Percentiles rank a stretch among this genome's conserved stretches.
These are phyloP conservation scores for Acrobasis consociella DNA, from an alignment of 2,888 invertebrate species.

Conservation along the genomic window DNA sequence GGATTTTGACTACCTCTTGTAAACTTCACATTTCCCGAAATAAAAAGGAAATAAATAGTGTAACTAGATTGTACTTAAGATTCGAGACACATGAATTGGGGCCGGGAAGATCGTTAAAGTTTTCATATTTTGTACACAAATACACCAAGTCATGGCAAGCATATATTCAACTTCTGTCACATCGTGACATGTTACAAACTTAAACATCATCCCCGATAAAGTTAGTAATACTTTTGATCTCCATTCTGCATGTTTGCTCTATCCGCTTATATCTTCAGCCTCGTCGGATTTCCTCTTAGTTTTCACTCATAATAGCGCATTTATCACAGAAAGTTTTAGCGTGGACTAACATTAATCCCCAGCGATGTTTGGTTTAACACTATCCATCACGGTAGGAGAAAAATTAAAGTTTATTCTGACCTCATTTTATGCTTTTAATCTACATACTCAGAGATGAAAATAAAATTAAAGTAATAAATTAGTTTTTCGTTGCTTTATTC, in stretches of 20 bases:
- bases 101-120: no score
- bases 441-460: neutral
- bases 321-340: constrained; percentile 13
- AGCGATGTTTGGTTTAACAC: constrained; percentile 14
- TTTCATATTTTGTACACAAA: no score
- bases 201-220: constrained; percentile 2
- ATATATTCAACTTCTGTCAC: neutral
- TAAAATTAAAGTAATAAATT: no score
- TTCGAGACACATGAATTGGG: no score
- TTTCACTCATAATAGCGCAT: constrained; percentile 14
- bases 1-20: no score
- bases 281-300: constrained; percentile 1
- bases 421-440: neutral
- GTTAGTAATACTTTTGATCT: constrained; percentile 10
- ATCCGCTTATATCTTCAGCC: constrained; percentile 5
- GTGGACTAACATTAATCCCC: constrained; percentile 13
- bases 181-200: neutral
- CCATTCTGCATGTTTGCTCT: constrained; percentile 11
- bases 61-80: no score
- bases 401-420: neutral
- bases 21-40: no score
- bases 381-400: constrained; percentile 4
- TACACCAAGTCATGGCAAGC: neutral
- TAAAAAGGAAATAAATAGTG: no score
- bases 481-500: no score